Evolutionary conservation across 1,140 invertebrate genomes (phyloP), one percentile per base, ranked within the genome.

Genomic region (Episyrphus balteatus): DNA sequence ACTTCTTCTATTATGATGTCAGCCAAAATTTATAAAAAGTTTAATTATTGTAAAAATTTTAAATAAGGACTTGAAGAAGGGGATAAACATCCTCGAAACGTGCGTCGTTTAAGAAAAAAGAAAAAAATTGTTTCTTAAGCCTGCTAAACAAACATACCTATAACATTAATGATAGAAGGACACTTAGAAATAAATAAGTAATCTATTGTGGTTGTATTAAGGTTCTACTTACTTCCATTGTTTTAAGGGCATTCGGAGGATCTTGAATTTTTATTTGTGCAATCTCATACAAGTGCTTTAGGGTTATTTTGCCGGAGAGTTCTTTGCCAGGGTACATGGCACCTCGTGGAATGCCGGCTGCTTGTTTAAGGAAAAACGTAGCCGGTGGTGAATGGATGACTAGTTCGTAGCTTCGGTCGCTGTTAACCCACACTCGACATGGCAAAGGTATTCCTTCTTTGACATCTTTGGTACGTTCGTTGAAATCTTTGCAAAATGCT

Each of bases 271-370:
- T 99, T 3, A 99, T 88, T 70, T 83, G 79, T 1, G 96, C 95
- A 61, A 99, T 99, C 81, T 99, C 96, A 73, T 98, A 99, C 30
- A 99, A 69, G 73, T 99, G 96, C 69, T 97, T 98, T 0, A 94
- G 60, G 2, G 92, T 92, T 42, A 99, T 78, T 75, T 86, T 95
- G 0, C 96, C 96, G 58, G 81, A 77, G 14, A 84, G 70, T 73
- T 98, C 92, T 53, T 69, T 76, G 81, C 88, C 77, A 58, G 78
- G 77, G 53, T 79, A 67, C 83, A 91, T 89, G 19, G 86, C 81
- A 42, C 83, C 93, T 69, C 83, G 77, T 55, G 81, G 74, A 40
- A 91, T 81, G 5, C 96, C 96, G 45, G 96, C 93, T 14, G 96
- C 96, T 75, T 96, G 90, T 68, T 90, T 92, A 3, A 99, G 68